Evolutionary conservation across 2,113 vertebrate genomes (phyloP).

Genomic region (Cavia porcellus): DNA sequence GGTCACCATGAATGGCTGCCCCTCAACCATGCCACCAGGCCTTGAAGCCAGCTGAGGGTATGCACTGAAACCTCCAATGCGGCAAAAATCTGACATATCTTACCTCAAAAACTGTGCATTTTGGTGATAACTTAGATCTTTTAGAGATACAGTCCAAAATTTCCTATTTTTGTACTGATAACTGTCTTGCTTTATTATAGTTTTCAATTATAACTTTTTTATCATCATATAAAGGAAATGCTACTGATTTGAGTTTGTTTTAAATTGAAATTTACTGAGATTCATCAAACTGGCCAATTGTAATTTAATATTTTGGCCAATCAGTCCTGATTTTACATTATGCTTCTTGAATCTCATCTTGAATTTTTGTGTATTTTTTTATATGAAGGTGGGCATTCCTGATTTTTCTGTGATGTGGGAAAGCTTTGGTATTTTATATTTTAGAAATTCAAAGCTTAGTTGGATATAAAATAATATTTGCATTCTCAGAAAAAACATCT

Average conservation of each 20-base stretch:
- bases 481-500: slow-evolving; percentile 63
- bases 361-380: background rate
- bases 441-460: slow-evolving; percentile 64
- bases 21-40: too few species aligned
- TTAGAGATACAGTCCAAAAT: slow-evolving; percentile 38
- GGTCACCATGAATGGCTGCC: too few species aligned
- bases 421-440: slow-evolving; percentile 70
- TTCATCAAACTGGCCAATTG: slow-evolving; percentile 32
- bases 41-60: too few species aligned
- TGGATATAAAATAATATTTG: slow-evolving; percentile 71
- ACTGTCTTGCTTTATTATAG: slow-evolving; percentile 49
- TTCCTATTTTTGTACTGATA: slow-evolving; percentile 59
- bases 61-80: too few species aligned
- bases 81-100: too few species aligned
- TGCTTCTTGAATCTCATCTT: slow-evolving; percentile 20
- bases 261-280: slow-evolving; percentile 53
- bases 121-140: slow-evolving; percentile 15
- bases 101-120: too few species aligned
- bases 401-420: slow-evolving; percentile 68
- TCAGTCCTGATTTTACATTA: slow-evolving; percentile 44
- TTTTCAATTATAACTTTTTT: slow-evolving; percentile 39
- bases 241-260: slow-evolving; percentile 51
- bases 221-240: background rate
- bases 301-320: slow-evolving; percentile 36
- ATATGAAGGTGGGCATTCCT: slow-evolving; percentile 63